Evolutionary conservation across 1,140 invertebrate genomes (phyloP), one percentile per base, ranked within the genome.

Genomic region (Phthorimaea operculella): DNA sequence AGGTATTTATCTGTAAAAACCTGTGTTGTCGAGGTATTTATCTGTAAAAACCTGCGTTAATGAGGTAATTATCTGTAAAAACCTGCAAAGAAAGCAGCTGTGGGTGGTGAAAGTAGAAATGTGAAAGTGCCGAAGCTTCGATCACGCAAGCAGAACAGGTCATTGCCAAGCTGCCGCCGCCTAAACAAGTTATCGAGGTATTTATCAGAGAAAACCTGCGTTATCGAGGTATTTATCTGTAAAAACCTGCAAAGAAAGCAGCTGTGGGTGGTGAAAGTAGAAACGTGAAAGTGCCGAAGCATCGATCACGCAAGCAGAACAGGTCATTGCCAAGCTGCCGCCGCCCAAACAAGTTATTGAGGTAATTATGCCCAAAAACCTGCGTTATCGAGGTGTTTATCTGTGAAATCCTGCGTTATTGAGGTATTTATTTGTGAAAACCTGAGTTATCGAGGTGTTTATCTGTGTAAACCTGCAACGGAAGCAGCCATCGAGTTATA

Each of bases 141-240:
- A 80, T 83, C 60, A 80, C 76, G 0, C 77, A 80, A 51, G 74
- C 79, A 0, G 80, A 83, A 55, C 80, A 83, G 54, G 79, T 83
- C 58, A 83, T 83, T 58, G 76, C 80, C 52, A 83, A 83, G 58
- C 82, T 83, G 21, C 62, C 68, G 0, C 77, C 82, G 16, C 72
- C 80, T 1, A 79, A 76, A 50, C 78, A 83, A 64, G 76, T 82
- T 12, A 83, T 83, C 12, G 80, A 83, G 79, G 80, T 83, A 18
- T n/a, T 6, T 45, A 34, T 34, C 33, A n/a, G n/a, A n/a, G 11
- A 11, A 34, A 11, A 7, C 33, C 11, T 11, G n/a, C n/a, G 76
- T 82, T n/a, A 83, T 83, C 12, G 80, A 83, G 79, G 80, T 83
- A 17, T n/a, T 6, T 45, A 34, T 34, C 33, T n/a, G n/a, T n/a